Conservation (phyloP, 2,888 invertebrate genomes). For the Synergus umbraculus region DNA sequence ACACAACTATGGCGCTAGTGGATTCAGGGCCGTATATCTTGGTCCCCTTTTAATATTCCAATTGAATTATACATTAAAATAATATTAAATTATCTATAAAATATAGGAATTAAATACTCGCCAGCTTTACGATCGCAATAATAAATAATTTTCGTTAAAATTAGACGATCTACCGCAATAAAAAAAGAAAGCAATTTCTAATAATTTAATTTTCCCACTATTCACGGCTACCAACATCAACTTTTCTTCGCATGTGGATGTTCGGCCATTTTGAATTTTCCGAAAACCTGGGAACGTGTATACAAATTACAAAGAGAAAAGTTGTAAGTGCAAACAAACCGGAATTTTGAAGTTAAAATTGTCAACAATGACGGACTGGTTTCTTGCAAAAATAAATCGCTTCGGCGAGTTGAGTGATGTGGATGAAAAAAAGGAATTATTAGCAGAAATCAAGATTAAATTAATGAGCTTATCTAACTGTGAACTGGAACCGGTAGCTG, state of each 20-base stretch:
- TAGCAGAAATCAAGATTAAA: slow-evolving; percentile 68
- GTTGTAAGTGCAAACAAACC: background rate
- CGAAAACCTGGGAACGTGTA: too few relatives aligned
- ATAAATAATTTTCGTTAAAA: too few relatives aligned
- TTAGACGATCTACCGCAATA: background rate
- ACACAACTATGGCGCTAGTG: too few relatives aligned
- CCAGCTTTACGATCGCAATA: too few relatives aligned
- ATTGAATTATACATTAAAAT: too few relatives aligned
- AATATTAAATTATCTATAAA: too few relatives aligned
- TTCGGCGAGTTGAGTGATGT: slow-evolving; percentile 60
- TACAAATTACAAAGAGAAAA: background rate
- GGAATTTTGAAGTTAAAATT: background rate
- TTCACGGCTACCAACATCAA: background rate
- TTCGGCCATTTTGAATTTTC: background rate
- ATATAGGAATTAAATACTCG: too few relatives aligned
- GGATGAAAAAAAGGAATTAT: slow-evolving; percentile 59
- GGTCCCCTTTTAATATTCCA: too few relatives aligned
- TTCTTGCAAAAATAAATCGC: slow-evolving; percentile 59
- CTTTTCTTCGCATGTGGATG: background rate
- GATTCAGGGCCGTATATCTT: too few relatives aligned
- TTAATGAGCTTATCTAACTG: slow-evolving; percentile 57
- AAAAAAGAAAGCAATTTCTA: background rate
- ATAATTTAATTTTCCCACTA: background rate
- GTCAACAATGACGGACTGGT: slow-evolving; percentile 64
- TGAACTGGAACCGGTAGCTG: slow-evolving; percentile 61